Conservation (phyloP, 2,888 invertebrate species). For the Uloborus plumipes region DNA sequence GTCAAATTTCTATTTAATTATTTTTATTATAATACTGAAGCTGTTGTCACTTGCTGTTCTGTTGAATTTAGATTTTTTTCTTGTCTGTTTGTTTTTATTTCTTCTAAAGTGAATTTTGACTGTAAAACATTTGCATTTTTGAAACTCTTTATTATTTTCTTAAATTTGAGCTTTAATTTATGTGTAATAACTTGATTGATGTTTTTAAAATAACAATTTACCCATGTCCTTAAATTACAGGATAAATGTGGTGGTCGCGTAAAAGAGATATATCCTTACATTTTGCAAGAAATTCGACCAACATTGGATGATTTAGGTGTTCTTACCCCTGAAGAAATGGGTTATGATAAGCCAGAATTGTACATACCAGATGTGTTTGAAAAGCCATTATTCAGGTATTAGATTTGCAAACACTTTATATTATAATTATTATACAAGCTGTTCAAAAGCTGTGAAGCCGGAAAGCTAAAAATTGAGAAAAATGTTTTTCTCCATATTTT, state of each 20-base stretch:
- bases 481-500: too few relatives aligned
- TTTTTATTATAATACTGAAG: too few relatives aligned
- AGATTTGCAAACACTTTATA: too few relatives aligned
- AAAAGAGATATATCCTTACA: constrained; percentile 86
- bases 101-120: neutral
- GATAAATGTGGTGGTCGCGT: constrained; percentile 85
- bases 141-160: neutral
- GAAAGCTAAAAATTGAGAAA: too few relatives aligned
- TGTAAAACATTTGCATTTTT: neutral
- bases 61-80: neutral
- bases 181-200: neutral
- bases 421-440: too few relatives aligned
- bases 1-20: too few relatives aligned
- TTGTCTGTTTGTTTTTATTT: neutral
- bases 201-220: neutral
- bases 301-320: constrained; percentile 94
- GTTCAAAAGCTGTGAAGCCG: too few relatives aligned
- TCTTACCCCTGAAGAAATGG: constrained; percentile 93
- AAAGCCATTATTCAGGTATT: constrained; percentile 49
- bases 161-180: neutral
- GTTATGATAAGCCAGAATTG: constrained; percentile 96
- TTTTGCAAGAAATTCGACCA: constrained; percentile 90
- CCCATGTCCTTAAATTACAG: constrained; percentile 65
- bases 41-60: neutral
- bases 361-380: constrained; percentile 75